A percentile compares a stretch with the other conserved stretches of the same genome.
phyloP scores from a whole-genome alignment of 37 sponge, comb jelly and placozoan genomes.

The Geodia barretti region DNA sequence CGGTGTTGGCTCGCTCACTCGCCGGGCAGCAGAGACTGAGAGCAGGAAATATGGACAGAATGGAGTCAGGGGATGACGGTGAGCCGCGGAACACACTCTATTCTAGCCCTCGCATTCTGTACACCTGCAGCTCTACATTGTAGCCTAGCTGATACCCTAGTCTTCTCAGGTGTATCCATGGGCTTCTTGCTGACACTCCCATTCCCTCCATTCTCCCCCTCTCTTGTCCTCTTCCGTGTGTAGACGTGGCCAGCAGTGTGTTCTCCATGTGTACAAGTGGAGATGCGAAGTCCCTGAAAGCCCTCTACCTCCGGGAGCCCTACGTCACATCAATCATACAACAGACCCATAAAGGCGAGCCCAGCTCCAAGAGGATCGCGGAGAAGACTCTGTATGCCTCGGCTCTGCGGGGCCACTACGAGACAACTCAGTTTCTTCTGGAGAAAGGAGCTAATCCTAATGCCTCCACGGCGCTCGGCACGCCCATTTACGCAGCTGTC shows the following conservation, averaged over 20 bases:
- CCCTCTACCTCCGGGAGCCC: constrained; percentile 29
- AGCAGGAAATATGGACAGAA: no score
- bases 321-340: constrained; percentile 37
- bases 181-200: not conserved
- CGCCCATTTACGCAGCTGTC: constrained; percentile 75
- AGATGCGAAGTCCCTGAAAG: constrained; percentile 27
- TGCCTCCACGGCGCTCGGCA: constrained; percentile 41
- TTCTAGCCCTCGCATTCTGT: no score
- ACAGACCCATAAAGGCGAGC: constrained; percentile 44
- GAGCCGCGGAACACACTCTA: no score
- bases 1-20: no score
- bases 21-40: no score
- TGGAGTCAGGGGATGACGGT: no score
- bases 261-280: constrained; percentile 64
- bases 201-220: constrained; percentile 3
- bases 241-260: constrained; percentile 54
- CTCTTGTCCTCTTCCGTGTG: not conserved
- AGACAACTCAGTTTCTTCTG: constrained; percentile 46
- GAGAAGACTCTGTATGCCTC: constrained; percentile 76
- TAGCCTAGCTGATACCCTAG: no score
- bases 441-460: constrained; percentile 46
- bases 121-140: no score
- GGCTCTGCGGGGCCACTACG: constrained; percentile 52
- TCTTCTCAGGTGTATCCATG: no score
- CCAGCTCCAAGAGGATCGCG: constrained; percentile 50